Percentiles rank a stretch among this genome's conserved stretches.
Evolutionary conservation across 2,797 vertebrate species (phyloP).

Genomic region (Thaleichthys pacificus): DNA sequence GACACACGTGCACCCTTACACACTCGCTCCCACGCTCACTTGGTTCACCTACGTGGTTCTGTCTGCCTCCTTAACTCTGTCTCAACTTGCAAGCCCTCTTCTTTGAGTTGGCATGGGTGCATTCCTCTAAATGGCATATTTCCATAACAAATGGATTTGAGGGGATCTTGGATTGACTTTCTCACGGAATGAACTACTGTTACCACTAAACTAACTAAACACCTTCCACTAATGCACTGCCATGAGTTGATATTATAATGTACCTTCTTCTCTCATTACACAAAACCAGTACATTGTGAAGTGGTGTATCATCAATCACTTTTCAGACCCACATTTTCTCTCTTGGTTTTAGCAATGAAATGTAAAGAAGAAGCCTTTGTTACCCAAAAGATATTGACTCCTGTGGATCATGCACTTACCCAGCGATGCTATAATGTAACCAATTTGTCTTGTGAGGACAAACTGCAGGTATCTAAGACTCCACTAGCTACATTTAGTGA

Average conservation of each 20-base stretch:
- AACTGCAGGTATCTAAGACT: constrained; percentile 38
- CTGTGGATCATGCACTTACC: constrained; percentile 76
- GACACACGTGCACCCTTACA: no score
- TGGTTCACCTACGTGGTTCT: background rate
- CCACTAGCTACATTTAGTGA: background rate
- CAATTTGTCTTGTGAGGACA: constrained; percentile 61
- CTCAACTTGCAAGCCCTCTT: background rate
- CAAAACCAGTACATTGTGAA: background rate
- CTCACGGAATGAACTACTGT: no score
- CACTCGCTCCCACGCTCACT: no score
- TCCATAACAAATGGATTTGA: no score
- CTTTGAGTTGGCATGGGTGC: background rate
- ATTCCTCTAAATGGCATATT: background rate
- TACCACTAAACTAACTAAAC: background rate
- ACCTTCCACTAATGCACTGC: background rate
- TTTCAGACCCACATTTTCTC: constrained; percentile 11
- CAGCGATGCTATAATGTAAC: constrained; percentile 70
- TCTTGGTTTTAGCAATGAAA: constrained; percentile 78
- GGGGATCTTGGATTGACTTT: no score
- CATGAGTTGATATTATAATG: background rate
- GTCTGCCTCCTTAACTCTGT: background rate
- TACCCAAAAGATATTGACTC: constrained; percentile 77
- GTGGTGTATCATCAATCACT: background rate
- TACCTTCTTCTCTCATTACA: background rate
- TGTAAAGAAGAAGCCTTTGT: constrained; percentile 78